Percentiles rank a stretch among this genome's conserved stretches.
These are phyloP conservation scores for Arnoldichthys spilopterus DNA, from an alignment of 2,797 vertebrate species.

Conservation along the genomic window DNA sequence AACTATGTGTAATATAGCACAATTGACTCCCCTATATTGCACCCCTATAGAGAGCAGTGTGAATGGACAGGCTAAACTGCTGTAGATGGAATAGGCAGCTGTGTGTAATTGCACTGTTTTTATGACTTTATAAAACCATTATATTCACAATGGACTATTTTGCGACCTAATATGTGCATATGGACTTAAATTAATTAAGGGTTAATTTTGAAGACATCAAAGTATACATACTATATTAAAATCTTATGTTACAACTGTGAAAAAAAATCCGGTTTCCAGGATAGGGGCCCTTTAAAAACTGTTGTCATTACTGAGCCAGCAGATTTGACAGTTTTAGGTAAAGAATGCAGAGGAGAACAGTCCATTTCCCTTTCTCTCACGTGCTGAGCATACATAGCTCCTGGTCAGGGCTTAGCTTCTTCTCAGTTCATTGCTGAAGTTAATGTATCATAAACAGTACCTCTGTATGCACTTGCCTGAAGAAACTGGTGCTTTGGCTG, in stretches of 20 bases:
- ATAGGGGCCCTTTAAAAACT: neutral
- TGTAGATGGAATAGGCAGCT: neutral
- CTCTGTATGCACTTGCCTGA: conserved; percentile 18
- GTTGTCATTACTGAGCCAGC: neutral
- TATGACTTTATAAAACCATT: neutral
- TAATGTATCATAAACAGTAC: conserved; percentile 43
- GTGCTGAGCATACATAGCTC: conserved; percentile 32
- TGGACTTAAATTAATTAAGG: neutral
- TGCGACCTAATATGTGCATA: neutral
- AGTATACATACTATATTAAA: neutral
- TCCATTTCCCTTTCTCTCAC: conserved; percentile 19
- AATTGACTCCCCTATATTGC: neutral
- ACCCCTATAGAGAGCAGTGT: too few species aligned
- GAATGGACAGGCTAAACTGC: neutral
- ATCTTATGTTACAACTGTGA: neutral
- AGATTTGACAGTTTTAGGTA: neutral
- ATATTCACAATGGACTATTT: neutral
- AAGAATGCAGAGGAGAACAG: conserved; percentile 23
- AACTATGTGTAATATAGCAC: neutral
- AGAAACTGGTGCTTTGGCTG: conserved; percentile 36
- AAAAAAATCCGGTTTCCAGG: neutral
- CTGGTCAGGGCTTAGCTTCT: conserved; percentile 20
- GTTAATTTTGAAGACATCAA: neutral
- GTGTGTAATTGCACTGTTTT: neutral
- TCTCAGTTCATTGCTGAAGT: conserved; percentile 42